A percentile compares a stretch with the other conserved stretches of the same genome.
Evolutionary conservation across 1,140 invertebrate genomes (phyloP).

Genomic region (Meloidogyne hapla): DNA sequence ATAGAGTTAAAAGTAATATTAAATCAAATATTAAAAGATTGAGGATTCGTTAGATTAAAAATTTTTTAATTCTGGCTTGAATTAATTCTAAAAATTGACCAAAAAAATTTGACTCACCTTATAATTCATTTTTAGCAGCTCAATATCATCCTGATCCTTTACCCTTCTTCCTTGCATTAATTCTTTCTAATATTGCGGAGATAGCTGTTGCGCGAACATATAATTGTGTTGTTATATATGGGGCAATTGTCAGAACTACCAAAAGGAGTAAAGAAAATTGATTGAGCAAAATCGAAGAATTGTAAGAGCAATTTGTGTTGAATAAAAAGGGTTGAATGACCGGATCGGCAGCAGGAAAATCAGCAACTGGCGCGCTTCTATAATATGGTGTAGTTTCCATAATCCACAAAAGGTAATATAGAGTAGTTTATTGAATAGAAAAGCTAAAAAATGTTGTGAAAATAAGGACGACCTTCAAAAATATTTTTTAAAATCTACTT

Average conservation of each 20-base stretch:
- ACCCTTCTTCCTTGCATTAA: background rate
- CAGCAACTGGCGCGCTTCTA: background rate
- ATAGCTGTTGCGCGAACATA: background rate
- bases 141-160: too few relatives aligned
- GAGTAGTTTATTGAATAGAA: background rate
- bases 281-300: background rate
- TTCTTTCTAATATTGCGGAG: background rate
- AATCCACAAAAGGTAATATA: background rate
- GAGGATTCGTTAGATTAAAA: too few relatives aligned
- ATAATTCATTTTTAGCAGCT: too few relatives aligned
- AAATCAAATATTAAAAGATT: too few relatives aligned
- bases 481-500: background rate
- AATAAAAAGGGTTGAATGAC: conserved; percentile 2
- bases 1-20: too few relatives aligned
- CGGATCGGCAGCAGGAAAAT: background rate
- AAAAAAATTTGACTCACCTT: too few relatives aligned
- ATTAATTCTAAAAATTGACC: too few relatives aligned
- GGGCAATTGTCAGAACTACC: background rate
- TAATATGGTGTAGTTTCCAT: background rate
- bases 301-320: background rate
- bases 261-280: background rate
- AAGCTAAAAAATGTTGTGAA: background rate
- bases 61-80: too few relatives aligned
- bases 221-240: background rate
- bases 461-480: background rate